These are phyloP conservation scores for Trichonephila inaurata DNA, from an alignment of 1,140 invertebrate genomes.

Conservation along the genomic window DNA sequence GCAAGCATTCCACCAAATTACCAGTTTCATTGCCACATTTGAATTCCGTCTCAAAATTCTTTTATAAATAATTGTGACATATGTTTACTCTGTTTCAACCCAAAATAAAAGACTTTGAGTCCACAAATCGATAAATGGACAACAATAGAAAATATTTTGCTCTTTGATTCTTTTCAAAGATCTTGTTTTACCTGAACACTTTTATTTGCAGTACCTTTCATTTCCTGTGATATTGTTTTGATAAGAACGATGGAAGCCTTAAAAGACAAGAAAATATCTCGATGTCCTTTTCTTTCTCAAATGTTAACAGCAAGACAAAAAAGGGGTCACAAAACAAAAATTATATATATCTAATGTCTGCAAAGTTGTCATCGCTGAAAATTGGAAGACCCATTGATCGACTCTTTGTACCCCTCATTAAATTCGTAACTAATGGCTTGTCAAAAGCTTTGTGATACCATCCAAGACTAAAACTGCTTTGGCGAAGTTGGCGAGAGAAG, in stretches of 20 bases:
- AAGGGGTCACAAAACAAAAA: not conserved
- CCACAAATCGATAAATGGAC: too few relatives aligned
- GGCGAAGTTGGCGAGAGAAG: not conserved
- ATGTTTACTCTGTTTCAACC: too few relatives aligned
- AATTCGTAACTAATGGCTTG: constrained; percentile 44
- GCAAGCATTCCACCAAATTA: too few relatives aligned
- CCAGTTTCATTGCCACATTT: too few relatives aligned
- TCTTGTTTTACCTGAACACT: not conserved
- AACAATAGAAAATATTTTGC: too few relatives aligned
- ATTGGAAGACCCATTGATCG: constrained; percentile 2
- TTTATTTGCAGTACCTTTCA: not conserved
- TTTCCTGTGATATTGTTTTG: not conserved
- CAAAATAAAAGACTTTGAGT: too few relatives aligned
- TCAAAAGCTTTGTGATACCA: constrained; percentile 24
- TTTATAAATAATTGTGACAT: too few relatives aligned
- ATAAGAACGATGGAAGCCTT: not conserved
- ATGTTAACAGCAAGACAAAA: not conserved
- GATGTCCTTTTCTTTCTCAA: not conserved
- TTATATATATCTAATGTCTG: constrained; percentile 22
- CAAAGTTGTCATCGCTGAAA: constrained; percentile 22
- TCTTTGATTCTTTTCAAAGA: not conserved
- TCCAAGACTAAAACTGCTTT: not conserved
- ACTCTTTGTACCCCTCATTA: constrained; percentile 20
- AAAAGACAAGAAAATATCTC: not conserved
- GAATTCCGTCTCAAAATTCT: too few relatives aligned